A percentile compares a stretch with the other conserved stretches of the same genome.
phyloP scores from a whole-genome alignment of 2,888 invertebrate genomes.

The Dicycla oo region DNA sequence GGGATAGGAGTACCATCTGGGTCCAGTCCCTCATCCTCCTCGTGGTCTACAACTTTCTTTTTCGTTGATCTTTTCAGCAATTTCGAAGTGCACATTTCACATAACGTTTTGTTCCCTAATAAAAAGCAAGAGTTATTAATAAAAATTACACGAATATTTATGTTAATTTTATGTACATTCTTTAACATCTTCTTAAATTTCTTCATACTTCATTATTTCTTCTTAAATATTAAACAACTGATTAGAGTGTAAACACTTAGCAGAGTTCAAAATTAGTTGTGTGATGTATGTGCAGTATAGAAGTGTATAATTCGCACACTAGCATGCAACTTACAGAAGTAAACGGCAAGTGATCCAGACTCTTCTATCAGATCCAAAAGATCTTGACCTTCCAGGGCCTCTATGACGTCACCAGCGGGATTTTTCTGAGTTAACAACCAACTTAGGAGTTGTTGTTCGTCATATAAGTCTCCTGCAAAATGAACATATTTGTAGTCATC shows the following conservation, averaged over 20 bases:
- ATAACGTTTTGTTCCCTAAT: conserved; percentile 97
- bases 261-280: conserved; percentile 66
- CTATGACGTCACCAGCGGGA: conserved; percentile 97
- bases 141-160: conserved; percentile 45
- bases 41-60: conserved; percentile 89
- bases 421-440: conserved; percentile 98
- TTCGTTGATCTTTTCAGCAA: conserved; percentile 93
- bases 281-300: conserved; percentile 70
- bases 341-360: conserved; percentile 96
- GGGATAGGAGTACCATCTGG: conserved; percentile 81
- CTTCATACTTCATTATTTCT: conserved; percentile 15
- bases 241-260: conserved; percentile 51
- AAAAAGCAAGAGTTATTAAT: conserved; percentile 79
- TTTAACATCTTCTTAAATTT: conserved; percentile 3
- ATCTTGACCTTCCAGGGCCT: conserved; percentile 95
- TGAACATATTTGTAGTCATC: background rate
- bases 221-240: conserved; percentile 24
- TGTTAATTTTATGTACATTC: conserved; percentile 27
- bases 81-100: conserved; percentile 95
- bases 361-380: conserved; percentile 94
- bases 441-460: conserved; percentile 96
- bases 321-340: conserved; percentile 95
- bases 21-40: conserved; percentile 85
- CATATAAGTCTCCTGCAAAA: conserved; percentile 94
- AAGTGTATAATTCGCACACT: conserved; percentile 45